Conservation (phyloP, 2,888 invertebrate genomes). For the Pristionchus maxplancki region DNA sequence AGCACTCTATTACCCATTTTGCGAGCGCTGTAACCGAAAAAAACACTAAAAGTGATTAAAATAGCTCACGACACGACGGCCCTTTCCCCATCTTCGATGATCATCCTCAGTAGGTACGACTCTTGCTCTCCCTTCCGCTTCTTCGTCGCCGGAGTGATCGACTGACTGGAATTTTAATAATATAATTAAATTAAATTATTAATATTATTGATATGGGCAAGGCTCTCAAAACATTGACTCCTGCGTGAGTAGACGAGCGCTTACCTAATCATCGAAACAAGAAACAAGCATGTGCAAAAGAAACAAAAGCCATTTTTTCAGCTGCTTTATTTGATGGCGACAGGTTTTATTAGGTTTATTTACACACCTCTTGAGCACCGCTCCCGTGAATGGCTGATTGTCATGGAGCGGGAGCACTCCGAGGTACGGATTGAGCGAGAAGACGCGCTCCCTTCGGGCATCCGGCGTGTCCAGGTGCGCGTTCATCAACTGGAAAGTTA, state of each 20-base stretch:
- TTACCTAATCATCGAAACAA: too few relatives aligned
- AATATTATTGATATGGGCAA: background rate
- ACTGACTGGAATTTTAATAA: background rate
- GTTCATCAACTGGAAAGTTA: background rate
- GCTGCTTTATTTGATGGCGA: too few relatives aligned
- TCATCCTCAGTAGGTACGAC: background rate
- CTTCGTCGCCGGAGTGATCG: conserved; percentile 9
- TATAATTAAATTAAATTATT: background rate
- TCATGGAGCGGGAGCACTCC: background rate
- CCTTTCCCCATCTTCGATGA: conserved; percentile 16
- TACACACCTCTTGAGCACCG: background rate
- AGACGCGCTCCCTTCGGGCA: background rate
- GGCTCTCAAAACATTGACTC: background rate
- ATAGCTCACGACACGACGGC: background rate
- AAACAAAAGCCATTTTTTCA: too few relatives aligned
- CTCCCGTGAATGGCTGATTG: background rate
- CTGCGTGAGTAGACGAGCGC: too few relatives aligned
- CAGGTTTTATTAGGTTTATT: too few relatives aligned
- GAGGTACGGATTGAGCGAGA: conserved; percentile 17
- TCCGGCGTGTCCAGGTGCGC: background rate
- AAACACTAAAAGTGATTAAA: background rate
- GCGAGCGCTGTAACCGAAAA: too few relatives aligned
- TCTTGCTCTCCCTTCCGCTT: conserved; percentile 22
- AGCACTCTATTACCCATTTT: too few relatives aligned
- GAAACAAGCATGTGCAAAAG: too few relatives aligned